Percentiles rank a stretch among this genome's conserved stretches.
These are phyloP conservation scores for Diarsia dahlii DNA, from an alignment of 2,888 invertebrate species.

Conservation along the genomic window DNA sequence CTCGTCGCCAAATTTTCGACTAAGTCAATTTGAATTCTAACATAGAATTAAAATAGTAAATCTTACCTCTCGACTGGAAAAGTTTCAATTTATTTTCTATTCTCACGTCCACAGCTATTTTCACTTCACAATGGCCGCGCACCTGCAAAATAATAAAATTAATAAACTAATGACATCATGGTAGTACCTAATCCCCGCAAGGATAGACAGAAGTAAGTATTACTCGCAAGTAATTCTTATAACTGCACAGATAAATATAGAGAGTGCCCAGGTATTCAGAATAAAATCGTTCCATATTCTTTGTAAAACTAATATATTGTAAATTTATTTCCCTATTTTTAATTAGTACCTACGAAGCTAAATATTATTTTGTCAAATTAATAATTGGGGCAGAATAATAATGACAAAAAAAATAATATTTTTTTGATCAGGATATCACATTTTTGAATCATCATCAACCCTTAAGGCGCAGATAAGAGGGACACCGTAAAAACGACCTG, in stretches of 20 bases:
- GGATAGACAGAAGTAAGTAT: background rate
- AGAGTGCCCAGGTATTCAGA: slow-evolving; percentile 11
- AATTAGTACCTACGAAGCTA: background rate
- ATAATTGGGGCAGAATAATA: too few relatives aligned
- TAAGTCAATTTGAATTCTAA: too few relatives aligned
- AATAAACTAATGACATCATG: background rate
- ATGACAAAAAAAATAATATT: background rate
- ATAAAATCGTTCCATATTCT: background rate
- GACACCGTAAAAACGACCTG: too few relatives aligned
- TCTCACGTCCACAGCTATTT: slow-evolving; percentile 75
- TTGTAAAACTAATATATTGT: too few relatives aligned
- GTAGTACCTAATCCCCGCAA: background rate
- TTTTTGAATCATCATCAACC: background rate
- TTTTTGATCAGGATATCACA: background rate
- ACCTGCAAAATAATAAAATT: slow-evolving; percentile 72
- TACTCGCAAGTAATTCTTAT: background rate
- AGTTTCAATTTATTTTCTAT: slow-evolving; percentile 68
- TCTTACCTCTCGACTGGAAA: slow-evolving; percentile 77
- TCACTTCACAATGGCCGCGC: slow-evolving; percentile 75
- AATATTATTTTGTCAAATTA: background rate
- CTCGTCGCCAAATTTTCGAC: too few relatives aligned
- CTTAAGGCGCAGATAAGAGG: too few relatives aligned
- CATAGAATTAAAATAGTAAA: slow-evolving; percentile 69
- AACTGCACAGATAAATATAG: background rate
- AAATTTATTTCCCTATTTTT: background rate